Evolutionary conservation across 2,888 invertebrate species (phyloP), one percentile per base, ranked within the genome.

Genomic region (Deroplatys truncata): DNA sequence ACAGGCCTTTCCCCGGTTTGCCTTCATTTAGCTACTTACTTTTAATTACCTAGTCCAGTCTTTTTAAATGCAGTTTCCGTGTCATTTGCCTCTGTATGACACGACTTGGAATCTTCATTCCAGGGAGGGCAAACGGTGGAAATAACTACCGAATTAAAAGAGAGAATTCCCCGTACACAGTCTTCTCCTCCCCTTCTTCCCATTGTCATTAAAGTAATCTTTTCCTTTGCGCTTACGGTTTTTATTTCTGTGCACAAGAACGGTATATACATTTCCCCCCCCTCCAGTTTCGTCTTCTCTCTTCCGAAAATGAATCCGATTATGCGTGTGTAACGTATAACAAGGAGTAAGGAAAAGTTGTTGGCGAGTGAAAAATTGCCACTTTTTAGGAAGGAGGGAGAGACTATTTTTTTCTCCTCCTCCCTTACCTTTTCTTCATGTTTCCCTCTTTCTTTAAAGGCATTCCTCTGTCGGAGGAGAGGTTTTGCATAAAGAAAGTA

Each of bases 41-140:
- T 90, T 90, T 90, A 90, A 90, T 90, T 90, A 90, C 89, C 86
- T 20, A n/a, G 83, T 83, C 84, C 84, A 84, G 72, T 84, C 86
- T 56, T 86, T 90, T 89, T 56, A 88, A 89, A 89, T 88, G 89
- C 84, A 89, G 82, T 90, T 90, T 89, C 88, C 89, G 88, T 88
- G 56, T 89, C 90, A 89, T 90, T 90, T 89, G 90, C 87, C 84
- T 86, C 85, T 88, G 72, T 84, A 84, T 89, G 89, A 85, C 90
- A 88, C 43, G n/a, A n/a, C 87, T 31, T 20, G 72, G 72, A 31
- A 43, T 72, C 56, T 56, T 28, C 13, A 72, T 86, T 35, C 49
- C 89, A 87, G 82, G 13, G 29, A n/a, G 82, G 56, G 86, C 29
- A 86, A 82, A 86, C 82, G 86, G 15, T 86, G 29, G 72, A 28